These are phyloP conservation scores for Carcina quercana DNA, from an alignment of 2,888 invertebrate genomes.

Conservation along the genomic window DNA sequence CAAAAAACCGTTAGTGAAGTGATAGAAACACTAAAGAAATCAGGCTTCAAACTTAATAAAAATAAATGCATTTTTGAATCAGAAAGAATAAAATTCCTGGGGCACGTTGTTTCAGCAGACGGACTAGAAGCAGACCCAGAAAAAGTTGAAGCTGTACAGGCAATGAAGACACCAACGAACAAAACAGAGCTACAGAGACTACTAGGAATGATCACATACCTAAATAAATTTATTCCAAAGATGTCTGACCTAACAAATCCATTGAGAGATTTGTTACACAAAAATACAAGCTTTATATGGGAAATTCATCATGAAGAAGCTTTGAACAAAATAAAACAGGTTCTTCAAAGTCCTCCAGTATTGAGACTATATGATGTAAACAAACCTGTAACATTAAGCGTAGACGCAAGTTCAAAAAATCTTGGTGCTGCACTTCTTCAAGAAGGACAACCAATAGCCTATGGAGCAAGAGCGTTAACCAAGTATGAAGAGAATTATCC, in stretches of 20 bases:
- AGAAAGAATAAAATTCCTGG: constrained; percentile 8
- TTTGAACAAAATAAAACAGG: neutral
- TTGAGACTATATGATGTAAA: constrained; percentile 7
- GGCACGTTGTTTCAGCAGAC: constrained; percentile 7
- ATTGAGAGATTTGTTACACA: constrained; percentile 2
- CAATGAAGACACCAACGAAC: constrained; percentile 14
- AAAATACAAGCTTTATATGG: constrained; percentile 1
- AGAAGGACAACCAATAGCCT: constrained; percentile 10
- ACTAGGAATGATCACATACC: constrained; percentile 3
- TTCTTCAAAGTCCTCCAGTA: constrained; percentile 7
- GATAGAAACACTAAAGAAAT: constrained; percentile 3
- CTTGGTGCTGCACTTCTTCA: constrained; percentile 11
- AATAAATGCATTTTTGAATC: constrained; percentile 11
- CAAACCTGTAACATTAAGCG: constrained; percentile 5
- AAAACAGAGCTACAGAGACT: constrained; percentile 13
- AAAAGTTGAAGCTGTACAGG: constrained; percentile 14
- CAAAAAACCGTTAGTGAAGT: constrained; percentile 5
- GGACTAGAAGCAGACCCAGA: constrained; percentile 15
- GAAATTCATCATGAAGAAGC: neutral
- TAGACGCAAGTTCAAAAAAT: constrained; percentile 8
- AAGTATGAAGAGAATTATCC: constrained; percentile 12
- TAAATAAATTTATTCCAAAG: constrained; percentile 1
- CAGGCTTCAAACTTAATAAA: constrained; percentile 9
- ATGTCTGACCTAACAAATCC: constrained; percentile 1
- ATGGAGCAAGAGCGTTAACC: constrained; percentile 14